phyloP scores from a whole-genome alignment of 64 coral and sea anemone species.

The Dendrophyllia cribrosa region DNA sequence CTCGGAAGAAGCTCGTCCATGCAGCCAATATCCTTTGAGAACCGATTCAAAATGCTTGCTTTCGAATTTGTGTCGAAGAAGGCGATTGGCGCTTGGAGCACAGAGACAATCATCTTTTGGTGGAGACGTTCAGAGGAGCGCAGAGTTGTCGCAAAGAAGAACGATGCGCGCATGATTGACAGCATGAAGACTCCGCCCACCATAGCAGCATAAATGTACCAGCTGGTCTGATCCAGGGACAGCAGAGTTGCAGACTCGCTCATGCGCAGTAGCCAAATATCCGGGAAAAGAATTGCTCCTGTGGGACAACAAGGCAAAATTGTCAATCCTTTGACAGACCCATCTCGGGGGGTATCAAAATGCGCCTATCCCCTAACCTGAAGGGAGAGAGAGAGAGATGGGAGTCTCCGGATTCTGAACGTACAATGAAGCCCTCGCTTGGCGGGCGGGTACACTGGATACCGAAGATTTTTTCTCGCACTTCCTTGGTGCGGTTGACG shows the following conservation, averaged over 20 bases:
- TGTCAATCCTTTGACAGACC: background rate
- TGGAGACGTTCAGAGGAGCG: conserved; percentile 55
- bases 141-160: conserved; percentile 58
- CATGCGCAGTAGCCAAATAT: conserved; percentile 74
- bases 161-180: conserved; percentile 49
- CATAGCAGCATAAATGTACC: conserved; percentile 68
- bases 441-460: no score
- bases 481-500: no score
- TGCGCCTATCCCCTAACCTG: no score
- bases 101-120: conserved; percentile 45
- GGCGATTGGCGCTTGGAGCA: conserved; percentile 41
- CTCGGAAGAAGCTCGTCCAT: conserved; percentile 65
- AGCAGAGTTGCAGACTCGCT: conserved; percentile 35
- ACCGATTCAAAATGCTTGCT: conserved; percentile 34
- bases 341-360: no score
- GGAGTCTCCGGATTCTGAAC: no score
- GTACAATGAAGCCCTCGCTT: no score
- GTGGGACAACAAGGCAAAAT: background rate
- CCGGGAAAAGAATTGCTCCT: conserved; percentile 64
- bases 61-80: conserved; percentile 34
- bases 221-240: conserved; percentile 38
- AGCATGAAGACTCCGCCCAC: conserved; percentile 55
- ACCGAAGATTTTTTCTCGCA: no score
- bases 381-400: no score
- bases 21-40: conserved; percentile 58